Conservation (phyloP, 1,140 invertebrate genomes). For the Procambarus virginalis region DNA sequence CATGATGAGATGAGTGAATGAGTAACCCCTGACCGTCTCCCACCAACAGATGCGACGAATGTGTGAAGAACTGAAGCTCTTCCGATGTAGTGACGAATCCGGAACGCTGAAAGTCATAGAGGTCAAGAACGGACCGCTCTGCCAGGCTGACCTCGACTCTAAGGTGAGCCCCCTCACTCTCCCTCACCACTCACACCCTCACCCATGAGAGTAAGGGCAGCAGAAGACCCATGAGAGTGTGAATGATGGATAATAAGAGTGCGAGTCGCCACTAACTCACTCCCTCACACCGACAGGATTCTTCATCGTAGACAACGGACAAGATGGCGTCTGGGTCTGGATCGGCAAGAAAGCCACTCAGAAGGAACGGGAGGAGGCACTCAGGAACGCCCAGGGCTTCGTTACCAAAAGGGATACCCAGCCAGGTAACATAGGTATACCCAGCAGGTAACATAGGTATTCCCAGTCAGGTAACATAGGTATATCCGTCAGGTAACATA, state of each 20-base stretch:
- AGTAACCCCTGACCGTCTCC: too few relatives aligned
- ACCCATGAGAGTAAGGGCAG: too few relatives aligned
- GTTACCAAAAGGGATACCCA: constrained; percentile 90
- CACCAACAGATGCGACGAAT: constrained; percentile 51
- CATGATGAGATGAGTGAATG: too few relatives aligned
- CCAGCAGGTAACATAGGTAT: too few relatives aligned
- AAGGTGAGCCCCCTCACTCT: constrained; percentile 76
- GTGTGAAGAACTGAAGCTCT: constrained; percentile 78
- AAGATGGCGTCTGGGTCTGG: constrained; percentile 92
- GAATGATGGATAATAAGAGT: too few relatives aligned
- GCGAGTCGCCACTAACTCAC: too few relatives aligned
- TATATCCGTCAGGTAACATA: too few relatives aligned
- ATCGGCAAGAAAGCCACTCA: constrained; percentile 83
- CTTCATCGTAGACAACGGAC: constrained; percentile 92
- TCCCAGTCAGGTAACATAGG: too few relatives aligned
- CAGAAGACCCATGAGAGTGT: too few relatives aligned
- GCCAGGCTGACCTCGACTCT: constrained; percentile 85
- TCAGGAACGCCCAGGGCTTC: constrained; percentile 91
- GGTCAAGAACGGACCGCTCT: constrained; percentile 88
- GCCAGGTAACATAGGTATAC: constrained; percentile 30
- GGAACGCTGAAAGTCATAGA: constrained; percentile 91
- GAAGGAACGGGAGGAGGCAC: constrained; percentile 84
- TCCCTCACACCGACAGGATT: constrained; percentile 77
- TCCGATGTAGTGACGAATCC: constrained; percentile 83
- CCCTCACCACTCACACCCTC: neutral